Conservation (phyloP, 2,113 vertebrate genomes). For the Bambusicola thoracicus region DNA sequence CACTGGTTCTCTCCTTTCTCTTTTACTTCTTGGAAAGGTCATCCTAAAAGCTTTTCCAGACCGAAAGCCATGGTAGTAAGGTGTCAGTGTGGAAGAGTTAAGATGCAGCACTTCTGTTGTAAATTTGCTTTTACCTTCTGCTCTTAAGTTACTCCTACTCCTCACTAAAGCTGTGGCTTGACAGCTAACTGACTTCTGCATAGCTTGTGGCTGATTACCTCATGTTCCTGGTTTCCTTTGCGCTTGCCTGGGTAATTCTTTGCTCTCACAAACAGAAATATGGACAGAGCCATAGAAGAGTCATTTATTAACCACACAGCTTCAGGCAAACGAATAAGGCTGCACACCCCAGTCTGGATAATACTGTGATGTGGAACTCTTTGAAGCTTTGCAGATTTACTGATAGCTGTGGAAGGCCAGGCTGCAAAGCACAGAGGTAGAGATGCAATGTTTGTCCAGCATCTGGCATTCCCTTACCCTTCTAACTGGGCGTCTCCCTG, state of each 20-base stretch:
- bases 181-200: not conserved
- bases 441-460: not conserved
- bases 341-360: accelerated
- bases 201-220: not conserved
- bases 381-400: not conserved
- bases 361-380: accelerated
- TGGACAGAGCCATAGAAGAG: not conserved
- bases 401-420: not conserved
- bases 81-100: not conserved
- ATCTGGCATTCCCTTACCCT: not conserved
- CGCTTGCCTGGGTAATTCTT: not conserved
- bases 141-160: not conserved
- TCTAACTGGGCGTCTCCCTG: not conserved
- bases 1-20: not conserved
- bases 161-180: not conserved
- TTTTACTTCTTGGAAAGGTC: not conserved
- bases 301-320: not conserved
- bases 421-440: not conserved
- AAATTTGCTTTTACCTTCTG: not conserved
- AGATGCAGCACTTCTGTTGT: not conserved
- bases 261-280: not conserved
- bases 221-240: not conserved
- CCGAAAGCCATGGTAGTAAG: not conserved
- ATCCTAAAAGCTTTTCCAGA: not conserved
- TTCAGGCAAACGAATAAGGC: not conserved